Base-by-base conservation (phyloP, 2,113 vertebrate species). In the Machaerirhynchus nigripectus region DNA sequence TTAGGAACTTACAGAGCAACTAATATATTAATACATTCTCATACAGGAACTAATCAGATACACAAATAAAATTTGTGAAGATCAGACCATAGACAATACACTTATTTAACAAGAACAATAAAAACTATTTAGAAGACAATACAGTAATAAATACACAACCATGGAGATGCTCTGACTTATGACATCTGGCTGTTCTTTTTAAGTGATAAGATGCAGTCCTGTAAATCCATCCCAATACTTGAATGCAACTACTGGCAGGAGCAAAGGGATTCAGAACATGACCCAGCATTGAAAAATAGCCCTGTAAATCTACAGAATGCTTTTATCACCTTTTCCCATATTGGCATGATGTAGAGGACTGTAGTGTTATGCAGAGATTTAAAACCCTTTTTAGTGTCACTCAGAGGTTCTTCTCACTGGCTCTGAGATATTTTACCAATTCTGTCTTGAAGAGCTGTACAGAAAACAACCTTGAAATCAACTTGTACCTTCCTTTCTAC, bases 341-440 rank as follows among this genome's bases (percentile, higher is more conserved):
- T 4, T 1, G 0, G 6, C 4, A n/a, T 50, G 7, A 10, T 40
- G n/a, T 26, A 49, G 31, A 57, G 23, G 23, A 42, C 20, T 69
- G 11, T 4, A 60, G 30, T 21, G 3, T 47, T 57, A 61, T 1
- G 4, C 11, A 18, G 10, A 33, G 19, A 27, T 35, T 65, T 40
- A 18, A 76, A 65, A 79, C 26, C 6, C 10, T 50, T 65, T 76
- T 33, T 18, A 80, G 60, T 69, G 26, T 56, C 76, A 55, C 37
- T 59, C 47, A 69, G 69, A 70, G 15, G 6, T 81, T 20, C 33
- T 70, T 82, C 69, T 68, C 57, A 46, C 31, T 11, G 12, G 6
- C 13, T 61, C 6, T 30, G 50, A 49, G 20, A 16, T 53, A 42
- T 75, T 64, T 13, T 26, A 52, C 16, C 5, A 13, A 7, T 31